phyloP scores from a whole-genome alignment of 2,888 invertebrate species.

The Pocota personata region DNA sequence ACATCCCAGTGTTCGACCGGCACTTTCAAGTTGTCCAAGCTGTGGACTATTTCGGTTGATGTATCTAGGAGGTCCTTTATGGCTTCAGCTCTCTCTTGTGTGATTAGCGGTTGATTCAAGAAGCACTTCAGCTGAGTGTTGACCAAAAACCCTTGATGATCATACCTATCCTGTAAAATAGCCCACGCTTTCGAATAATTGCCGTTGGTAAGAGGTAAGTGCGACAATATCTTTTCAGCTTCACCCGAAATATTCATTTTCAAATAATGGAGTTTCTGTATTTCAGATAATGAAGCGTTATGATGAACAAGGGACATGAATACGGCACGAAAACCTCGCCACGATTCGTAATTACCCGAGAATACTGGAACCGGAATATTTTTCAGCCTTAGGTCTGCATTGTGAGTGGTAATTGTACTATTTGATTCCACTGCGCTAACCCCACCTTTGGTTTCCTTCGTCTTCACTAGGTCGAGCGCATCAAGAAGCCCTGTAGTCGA shows the following conservation, averaged over 20 bases:
- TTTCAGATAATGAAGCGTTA: background rate
- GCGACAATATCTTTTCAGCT: conserved; percentile 1
- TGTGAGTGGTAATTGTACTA: background rate
- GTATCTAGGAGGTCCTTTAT: conserved; percentile 6
- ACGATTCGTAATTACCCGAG: background rate
- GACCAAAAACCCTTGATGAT: conserved; percentile 10
- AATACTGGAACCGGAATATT: conserved; percentile 6
- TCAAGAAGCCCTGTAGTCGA: background rate
- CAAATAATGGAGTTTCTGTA: conserved; percentile 13
- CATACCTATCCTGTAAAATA: no score
- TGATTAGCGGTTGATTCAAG: background rate
- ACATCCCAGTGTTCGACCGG: background rate
- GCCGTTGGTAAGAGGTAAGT: no score
- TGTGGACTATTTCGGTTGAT: background rate
- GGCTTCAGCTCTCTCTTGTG: no score
- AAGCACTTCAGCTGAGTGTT: conserved; percentile 11
- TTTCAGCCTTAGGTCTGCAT: background rate
- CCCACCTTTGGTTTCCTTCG: background rate
- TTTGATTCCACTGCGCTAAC: background rate
- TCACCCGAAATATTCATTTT: conserved; percentile 9
- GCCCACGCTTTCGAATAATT: no score
- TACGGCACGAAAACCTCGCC: conserved; percentile 1
- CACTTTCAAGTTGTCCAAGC: background rate
- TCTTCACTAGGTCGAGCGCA: background rate
- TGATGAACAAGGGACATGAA: conserved; percentile 1